phyloP scores from a whole-genome alignment of 2,888 invertebrate genomes.

The Epinotia nisella region DNA sequence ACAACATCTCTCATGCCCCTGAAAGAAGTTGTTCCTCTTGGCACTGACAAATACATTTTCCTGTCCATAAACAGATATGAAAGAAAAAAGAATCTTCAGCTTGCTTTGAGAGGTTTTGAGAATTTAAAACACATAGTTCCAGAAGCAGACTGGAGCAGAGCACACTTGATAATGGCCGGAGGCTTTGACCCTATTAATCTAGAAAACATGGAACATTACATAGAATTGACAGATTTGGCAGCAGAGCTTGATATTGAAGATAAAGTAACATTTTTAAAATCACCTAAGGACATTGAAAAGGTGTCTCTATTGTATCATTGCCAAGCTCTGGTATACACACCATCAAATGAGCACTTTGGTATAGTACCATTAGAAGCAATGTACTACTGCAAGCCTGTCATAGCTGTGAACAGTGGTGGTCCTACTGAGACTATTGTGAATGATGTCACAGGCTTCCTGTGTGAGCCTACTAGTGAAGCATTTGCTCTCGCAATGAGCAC shows the following conservation, averaged over 20 bases:
- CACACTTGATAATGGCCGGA: constrained; percentile 97
- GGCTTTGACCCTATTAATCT: constrained; percentile 96
- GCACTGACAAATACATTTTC: constrained; percentile 88
- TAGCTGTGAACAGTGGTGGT: constrained; percentile 98
- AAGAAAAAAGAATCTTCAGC: constrained; percentile 95
- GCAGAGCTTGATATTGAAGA: constrained; percentile 87
- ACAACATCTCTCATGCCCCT: constrained; percentile 80
- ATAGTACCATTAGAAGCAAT: constrained; percentile 99
- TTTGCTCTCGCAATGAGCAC: constrained; percentile 92
- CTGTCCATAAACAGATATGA: constrained; percentile 99
- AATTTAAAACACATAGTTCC: constrained; percentile 84
- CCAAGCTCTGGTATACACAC: constrained; percentile 96
- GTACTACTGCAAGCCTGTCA: constrained; percentile 96
- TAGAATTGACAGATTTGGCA: constrained; percentile 89
- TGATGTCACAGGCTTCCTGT: constrained; percentile 92
- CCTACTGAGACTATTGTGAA: constrained; percentile 96
- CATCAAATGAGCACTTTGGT: constrained; percentile 98
- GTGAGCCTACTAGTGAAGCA: constrained; percentile 87
- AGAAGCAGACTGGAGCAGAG: constrained; percentile 85
- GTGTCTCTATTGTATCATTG: constrained; percentile 90
- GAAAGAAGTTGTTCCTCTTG: constrained; percentile 80
- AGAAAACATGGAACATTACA: constrained; percentile 94
- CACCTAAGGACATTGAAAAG: constrained; percentile 94
- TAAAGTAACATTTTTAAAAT: constrained; percentile 93
- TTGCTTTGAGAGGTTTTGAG: constrained; percentile 93